A percentile compares a stretch with the other conserved stretches of the same genome.
These are phyloP conservation scores for Littorina saxatilis DNA, from an alignment of 1,140 invertebrate species.

Conservation along the genomic window DNA sequence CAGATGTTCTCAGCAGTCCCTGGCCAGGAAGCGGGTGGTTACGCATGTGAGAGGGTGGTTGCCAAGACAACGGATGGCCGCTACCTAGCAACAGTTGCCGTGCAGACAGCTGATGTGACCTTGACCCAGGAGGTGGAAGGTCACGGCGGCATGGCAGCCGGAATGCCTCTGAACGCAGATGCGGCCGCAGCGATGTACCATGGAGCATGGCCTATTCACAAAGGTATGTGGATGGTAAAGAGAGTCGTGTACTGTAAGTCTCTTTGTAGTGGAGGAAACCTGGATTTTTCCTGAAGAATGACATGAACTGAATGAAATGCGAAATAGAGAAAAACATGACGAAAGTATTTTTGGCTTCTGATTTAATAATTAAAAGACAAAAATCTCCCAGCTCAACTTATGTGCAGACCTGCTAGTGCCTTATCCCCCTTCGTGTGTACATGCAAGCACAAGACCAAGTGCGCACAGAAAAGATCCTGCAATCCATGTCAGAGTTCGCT, in stretches of 20 bases:
- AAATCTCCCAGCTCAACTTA: no score
- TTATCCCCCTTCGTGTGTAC: no score
- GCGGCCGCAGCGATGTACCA: constrained; percentile 78
- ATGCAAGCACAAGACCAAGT: no score
- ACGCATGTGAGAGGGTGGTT: constrained; percentile 1
- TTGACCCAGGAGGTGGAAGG: background rate
- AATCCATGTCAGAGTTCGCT: no score
- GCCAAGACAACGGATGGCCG: constrained; percentile 4
- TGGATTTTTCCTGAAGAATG: no score
- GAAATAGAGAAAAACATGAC: no score
- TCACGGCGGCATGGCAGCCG: constrained; percentile 26
- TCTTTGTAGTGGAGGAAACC: no score
- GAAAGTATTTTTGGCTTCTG: no score
- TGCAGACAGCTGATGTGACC: constrained; percentile 27
- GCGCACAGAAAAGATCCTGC: no score
- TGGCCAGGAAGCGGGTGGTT: constrained; percentile 36
- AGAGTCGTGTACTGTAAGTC: background rate
- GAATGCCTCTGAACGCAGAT: constrained; percentile 31
- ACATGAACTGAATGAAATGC: no score
- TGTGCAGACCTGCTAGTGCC: no score
- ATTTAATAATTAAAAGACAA: no score
- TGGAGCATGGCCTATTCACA: constrained; percentile 82
- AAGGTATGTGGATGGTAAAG: constrained; percentile 46
- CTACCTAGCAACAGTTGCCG: constrained; percentile 15
- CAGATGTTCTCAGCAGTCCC: constrained; percentile 32